A percentile compares a stretch with the other conserved stretches of the same genome.
Evolutionary conservation across 2,888 invertebrate species (phyloP).

Genomic region (Epinotia nisella): DNA sequence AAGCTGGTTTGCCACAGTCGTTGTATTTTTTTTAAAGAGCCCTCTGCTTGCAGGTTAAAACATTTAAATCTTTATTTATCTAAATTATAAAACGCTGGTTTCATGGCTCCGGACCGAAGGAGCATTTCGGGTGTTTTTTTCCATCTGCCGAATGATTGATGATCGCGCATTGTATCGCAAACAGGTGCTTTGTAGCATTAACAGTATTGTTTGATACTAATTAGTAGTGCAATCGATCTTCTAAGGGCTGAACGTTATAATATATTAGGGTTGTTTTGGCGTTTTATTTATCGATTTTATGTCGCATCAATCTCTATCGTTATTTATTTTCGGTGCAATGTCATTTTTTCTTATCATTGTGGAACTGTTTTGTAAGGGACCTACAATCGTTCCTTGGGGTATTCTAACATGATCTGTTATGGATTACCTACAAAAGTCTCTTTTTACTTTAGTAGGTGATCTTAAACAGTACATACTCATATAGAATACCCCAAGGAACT

Average conservation of each 20-base stretch:
- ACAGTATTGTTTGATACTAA: conserved; percentile 42
- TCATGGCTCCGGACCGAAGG: conserved; percentile 50
- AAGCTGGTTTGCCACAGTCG: too few relatives aligned
- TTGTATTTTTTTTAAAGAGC: too few relatives aligned
- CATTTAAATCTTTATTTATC: too few relatives aligned
- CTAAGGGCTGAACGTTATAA: background rate
- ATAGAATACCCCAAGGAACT: too few relatives aligned
- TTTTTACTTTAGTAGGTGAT: too few relatives aligned
- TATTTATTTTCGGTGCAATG: background rate
- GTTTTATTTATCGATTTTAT: background rate
- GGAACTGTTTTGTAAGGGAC: background rate
- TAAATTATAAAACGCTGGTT: conserved; percentile 40
- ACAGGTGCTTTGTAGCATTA: conserved; percentile 57
- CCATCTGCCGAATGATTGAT: conserved; percentile 66
- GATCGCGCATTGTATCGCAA: conserved; percentile 52
- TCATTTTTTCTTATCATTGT: background rate
- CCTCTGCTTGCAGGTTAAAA: too few relatives aligned
- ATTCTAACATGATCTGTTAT: background rate
- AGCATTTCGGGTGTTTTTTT: conserved; percentile 61
- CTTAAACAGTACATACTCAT: too few relatives aligned
- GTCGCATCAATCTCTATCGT: background rate
- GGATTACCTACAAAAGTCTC: too few relatives aligned
- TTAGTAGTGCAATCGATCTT: conserved; percentile 44
- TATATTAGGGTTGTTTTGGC: background rate
- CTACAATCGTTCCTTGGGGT: background rate